These are phyloP conservation scores for Fragum fragum DNA, from an alignment of 2,888 invertebrate genomes.

Conservation along the genomic window DNA sequence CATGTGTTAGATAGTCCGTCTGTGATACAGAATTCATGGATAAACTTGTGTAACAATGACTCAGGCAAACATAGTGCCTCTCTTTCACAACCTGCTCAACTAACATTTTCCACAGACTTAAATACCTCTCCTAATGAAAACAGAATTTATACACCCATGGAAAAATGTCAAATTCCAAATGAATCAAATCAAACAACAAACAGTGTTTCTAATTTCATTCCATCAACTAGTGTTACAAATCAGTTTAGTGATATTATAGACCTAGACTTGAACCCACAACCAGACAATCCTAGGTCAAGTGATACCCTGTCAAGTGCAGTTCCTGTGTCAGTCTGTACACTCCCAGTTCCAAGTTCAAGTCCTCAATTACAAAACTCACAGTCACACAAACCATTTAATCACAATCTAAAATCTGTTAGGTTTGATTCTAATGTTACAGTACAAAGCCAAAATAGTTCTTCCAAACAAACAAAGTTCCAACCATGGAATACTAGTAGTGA, in stretches of 20 bases:
- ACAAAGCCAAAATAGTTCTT: neutral
- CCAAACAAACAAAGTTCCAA: neutral
- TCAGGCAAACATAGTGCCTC: conserved; percentile 15
- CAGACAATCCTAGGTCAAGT: neutral
- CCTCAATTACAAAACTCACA: neutral
- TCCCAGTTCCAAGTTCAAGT: neutral
- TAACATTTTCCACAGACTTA: neutral
- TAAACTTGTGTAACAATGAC: neutral
- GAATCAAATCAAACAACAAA: neutral
- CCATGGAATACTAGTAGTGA: neutral
- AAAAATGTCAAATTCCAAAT: neutral
- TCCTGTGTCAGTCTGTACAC: neutral
- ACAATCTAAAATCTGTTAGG: too few species aligned
- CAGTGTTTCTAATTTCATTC: neutral
- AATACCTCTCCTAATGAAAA: conserved; percentile 8
- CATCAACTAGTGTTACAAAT: neutral
- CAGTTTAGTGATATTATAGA: neutral
- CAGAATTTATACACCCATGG: neutral
- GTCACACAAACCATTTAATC: neutral
- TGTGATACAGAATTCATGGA: neutral
- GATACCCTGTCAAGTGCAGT: neutral
- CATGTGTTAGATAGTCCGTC: neutral
- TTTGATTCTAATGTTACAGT: too few species aligned
- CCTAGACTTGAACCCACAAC: neutral
- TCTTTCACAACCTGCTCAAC: neutral